A percentile compares a stretch with the other conserved stretches of the same genome.
Conservation (phyloP, 1,140 invertebrate genomes). For the Pogonus chalceus region DNA sequence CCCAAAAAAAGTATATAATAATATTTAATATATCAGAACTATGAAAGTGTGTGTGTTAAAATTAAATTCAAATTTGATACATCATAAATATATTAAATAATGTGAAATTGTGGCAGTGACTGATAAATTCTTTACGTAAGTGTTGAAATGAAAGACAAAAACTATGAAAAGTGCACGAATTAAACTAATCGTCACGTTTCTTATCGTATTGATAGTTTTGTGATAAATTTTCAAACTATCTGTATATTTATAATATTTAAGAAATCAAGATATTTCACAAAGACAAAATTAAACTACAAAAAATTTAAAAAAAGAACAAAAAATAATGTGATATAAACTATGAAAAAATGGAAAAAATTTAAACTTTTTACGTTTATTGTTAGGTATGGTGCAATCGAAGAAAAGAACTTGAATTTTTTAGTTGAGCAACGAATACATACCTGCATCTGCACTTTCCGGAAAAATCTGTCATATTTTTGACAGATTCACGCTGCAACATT, state of each 20-base stretch:
- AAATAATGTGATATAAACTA: slow-evolving; percentile 6
- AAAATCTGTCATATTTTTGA: slow-evolving; percentile 3
- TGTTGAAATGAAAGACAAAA: neutral
- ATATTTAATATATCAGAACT: neutral
- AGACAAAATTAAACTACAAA: slow-evolving; percentile 1
- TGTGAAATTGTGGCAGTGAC: too few relatives aligned
- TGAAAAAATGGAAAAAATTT: slow-evolving; percentile 7
- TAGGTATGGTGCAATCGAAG: neutral
- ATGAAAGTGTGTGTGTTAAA: neutral
- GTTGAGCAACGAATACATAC: neutral
- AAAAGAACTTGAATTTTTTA: neutral
- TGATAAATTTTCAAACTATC: slow-evolving; percentile 6
- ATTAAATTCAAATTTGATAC: neutral
- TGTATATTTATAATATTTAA: neutral
- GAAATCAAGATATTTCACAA: slow-evolving; percentile 4
- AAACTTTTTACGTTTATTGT: neutral
- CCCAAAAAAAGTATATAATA: neutral
- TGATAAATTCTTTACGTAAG: too few relatives aligned
- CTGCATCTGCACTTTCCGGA: neutral
- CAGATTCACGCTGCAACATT: neutral
- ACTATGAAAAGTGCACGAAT: neutral
- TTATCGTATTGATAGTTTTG: neutral
- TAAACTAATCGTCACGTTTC: neutral
- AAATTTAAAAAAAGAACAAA: slow-evolving; percentile 2
- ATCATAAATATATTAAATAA: neutral